Evolutionary conservation across 2,888 invertebrate genomes (phyloP), one percentile per base, ranked within the genome.

Genomic region (Patella caerulea): DNA sequence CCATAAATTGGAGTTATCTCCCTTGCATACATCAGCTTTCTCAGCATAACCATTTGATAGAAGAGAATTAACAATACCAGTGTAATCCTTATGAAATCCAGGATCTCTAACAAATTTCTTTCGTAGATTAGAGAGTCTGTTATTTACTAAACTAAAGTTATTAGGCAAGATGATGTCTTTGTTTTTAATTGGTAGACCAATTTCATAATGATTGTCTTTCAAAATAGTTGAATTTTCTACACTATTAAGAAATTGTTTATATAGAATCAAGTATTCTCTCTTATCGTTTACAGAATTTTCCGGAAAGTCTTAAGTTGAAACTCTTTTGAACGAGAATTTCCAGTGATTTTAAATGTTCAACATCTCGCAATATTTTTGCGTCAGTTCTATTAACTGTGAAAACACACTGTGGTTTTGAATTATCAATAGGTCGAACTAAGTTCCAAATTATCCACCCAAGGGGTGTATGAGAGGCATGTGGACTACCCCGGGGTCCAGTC

Each of bases 31-130:
- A 2, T 69, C 54, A 12, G 76, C 55, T 53, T 52, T 19, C 55
- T 78, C 78, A 17, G 80, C 80, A 73, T 78, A 77, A 19, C 79
- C 77, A 11, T 76, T 78, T 5, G 76, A 53, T 9, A 79, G 24
- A 2, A 82, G 45, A 19, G 53, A n/a, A n/a, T n/a, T n/a, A n/a
- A n/a, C n/a, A 69, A n/a, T n/a, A 34, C 4, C 34, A 45, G 34
- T 19, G 54, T 81, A 80, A 14, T 72, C 70, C 2, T 55, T n/a
- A 17, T 72, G 54, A 19, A 78, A 56, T 29, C 53, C 71, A 5
- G 59, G 15, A 17, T 77, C n/a, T 65, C 69, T 76, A 29, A 24
- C 24, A 17, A 80, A 52, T 29, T 73, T 71, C 19, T 3, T 76
- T 29, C 75, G 52, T 7, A 81, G 56, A 9, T 69, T 73, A 12